Percentiles rank a stretch among this genome's conserved stretches.
These are phyloP conservation scores for Kuschelorhynchus macadamiae DNA, from an alignment of 2,888 invertebrate genomes.

Conservation along the genomic window DNA sequence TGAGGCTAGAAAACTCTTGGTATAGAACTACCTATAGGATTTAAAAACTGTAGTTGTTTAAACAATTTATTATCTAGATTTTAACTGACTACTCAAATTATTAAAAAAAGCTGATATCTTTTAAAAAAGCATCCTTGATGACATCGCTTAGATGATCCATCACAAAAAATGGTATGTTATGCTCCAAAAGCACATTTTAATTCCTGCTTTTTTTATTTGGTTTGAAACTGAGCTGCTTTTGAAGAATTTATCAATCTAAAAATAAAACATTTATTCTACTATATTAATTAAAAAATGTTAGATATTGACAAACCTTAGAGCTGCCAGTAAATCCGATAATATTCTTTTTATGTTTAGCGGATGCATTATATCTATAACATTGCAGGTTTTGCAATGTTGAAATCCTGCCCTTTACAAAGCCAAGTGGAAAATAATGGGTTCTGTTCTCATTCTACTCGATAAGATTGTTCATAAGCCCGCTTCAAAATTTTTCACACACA, in stretches of 20 bases:
- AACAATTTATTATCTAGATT: constrained; percentile 31
- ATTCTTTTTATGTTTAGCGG: no score
- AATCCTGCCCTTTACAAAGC: constrained; percentile 34
- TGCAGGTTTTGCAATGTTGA: constrained; percentile 40
- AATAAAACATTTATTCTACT: constrained; percentile 30
- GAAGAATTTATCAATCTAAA: constrained; percentile 39
- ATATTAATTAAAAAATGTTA: constrained; percentile 28
- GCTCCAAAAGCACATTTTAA: constrained; percentile 40
- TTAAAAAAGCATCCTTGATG: constrained; percentile 34
- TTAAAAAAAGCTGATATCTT: constrained; percentile 35
- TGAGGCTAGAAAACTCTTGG: constrained; percentile 34
- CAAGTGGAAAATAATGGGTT: constrained; percentile 34
- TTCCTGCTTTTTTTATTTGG: constrained; percentile 34
- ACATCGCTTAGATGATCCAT: constrained; percentile 45
- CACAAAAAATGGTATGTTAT: constrained; percentile 43
- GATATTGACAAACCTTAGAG: constrained; percentile 38
- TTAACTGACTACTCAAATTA: constrained; percentile 36
- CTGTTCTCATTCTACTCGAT: constrained; percentile 25
- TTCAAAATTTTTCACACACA: no score
- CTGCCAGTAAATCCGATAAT: constrained; percentile 29
- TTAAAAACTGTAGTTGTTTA: constrained; percentile 37
- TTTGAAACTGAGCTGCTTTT: constrained; percentile 2
- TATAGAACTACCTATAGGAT: constrained; percentile 33
- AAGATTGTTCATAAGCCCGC: constrained; percentile 16
- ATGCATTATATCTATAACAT: no score